Percentiles rank a stretch among this genome's conserved stretches.
Evolutionary conservation across 2,113 vertebrate genomes (phyloP).

Genomic region (Varanus komodoensis): DNA sequence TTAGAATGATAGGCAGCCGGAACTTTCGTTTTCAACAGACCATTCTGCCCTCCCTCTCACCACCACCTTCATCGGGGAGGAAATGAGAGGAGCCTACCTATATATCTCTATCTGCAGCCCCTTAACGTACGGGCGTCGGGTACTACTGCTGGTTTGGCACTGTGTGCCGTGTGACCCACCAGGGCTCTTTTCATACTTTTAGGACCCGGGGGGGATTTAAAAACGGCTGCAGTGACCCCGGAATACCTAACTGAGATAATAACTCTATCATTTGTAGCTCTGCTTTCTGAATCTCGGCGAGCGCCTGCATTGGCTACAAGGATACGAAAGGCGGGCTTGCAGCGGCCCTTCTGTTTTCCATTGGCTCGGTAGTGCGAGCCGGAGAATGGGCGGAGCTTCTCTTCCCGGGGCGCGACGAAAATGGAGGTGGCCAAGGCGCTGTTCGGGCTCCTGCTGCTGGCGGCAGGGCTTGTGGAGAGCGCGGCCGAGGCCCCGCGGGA

Average conservation of each 20-base stretch:
- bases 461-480: neutral
- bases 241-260: fast-evolving
- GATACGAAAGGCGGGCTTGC: neutral
- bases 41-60: too few species aligned
- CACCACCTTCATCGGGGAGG: too few species aligned
- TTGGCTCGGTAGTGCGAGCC: neutral
- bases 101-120: too few species aligned
- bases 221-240: fast-evolving
- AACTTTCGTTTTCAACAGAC: too few species aligned
- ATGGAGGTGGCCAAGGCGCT: conserved; percentile 25
- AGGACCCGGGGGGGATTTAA: neutral
- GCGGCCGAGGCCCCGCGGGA: conserved; percentile 29
- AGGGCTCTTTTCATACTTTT: neutral
- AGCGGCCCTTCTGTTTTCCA: neutral
- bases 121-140: too few species aligned
- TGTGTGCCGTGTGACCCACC: too few species aligned
- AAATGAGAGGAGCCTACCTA: too few species aligned
- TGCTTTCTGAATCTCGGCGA: neutral
- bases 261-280: neutral
- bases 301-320: neutral
- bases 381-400: neutral
- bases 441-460: neutral
- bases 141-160: too few species aligned
- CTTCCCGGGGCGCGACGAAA: conserved; percentile 47
- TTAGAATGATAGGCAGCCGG: too few species aligned